phyloP scores from a whole-genome alignment of 2,113 vertebrate genomes.

The Paradoxurus hermaphroditus region DNA sequence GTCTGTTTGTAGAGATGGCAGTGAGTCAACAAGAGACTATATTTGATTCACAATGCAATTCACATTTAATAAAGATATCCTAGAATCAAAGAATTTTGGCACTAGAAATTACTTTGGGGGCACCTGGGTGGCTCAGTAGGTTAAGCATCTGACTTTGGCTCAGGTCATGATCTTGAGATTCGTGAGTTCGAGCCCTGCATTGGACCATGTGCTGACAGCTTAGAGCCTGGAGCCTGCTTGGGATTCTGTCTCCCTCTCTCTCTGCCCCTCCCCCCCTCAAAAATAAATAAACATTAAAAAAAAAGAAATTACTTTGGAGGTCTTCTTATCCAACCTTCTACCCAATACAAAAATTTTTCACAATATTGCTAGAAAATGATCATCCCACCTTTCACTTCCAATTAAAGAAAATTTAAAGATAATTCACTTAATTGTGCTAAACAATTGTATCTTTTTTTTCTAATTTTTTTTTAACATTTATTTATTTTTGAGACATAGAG shows the following conservation, averaged over 20 bases:
- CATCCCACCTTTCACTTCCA: neutral
- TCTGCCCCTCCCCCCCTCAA: too few relatives aligned
- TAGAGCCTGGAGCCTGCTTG: too few relatives aligned
- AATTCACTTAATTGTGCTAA: neutral
- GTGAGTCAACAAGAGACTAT: neutral
- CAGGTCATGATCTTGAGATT: too few relatives aligned
- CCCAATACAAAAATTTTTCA: neutral
- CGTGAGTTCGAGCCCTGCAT: too few relatives aligned
- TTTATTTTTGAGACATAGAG: too few relatives aligned
- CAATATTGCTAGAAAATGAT: neutral
- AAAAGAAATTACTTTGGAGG: conserved; percentile 17
- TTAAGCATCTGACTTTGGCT: too few relatives aligned
- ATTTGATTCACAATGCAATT: neutral
- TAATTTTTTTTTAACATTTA: too few relatives aligned
- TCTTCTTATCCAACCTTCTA: neutral
- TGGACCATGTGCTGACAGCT: too few relatives aligned
- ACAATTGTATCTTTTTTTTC: neutral
- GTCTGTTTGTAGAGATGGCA: neutral
- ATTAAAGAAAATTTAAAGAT: neutral
- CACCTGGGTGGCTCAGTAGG: too few relatives aligned
- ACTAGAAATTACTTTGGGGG: conserved; percentile 11
- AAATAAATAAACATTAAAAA: too few relatives aligned
- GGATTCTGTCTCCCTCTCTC: too few relatives aligned
- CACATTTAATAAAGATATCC: conserved; percentile 6
- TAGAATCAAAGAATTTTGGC: conserved; percentile 1